These are phyloP conservation scores for Pheosia tremula DNA, from an alignment of 2,888 invertebrate genomes.

Conservation along the genomic window DNA sequence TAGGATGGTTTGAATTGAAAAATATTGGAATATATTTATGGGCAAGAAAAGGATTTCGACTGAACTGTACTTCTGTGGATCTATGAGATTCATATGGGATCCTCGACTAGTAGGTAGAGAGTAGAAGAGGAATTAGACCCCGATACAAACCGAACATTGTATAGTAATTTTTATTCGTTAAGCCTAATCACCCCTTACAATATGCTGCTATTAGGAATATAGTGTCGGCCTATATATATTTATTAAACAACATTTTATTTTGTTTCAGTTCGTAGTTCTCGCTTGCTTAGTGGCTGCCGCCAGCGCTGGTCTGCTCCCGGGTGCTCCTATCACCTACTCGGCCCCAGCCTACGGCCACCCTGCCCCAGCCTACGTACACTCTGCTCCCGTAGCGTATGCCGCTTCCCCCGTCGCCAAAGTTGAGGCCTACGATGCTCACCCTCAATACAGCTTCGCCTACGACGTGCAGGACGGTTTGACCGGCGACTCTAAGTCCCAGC, in stretches of 20 bases:
- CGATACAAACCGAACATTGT: too few relatives aligned
- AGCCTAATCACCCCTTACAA: too few relatives aligned
- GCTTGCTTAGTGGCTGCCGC: slow-evolving; percentile 38
- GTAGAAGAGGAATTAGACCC: too few relatives aligned
- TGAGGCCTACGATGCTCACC: slow-evolving; percentile 58
- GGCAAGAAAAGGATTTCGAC: too few relatives aligned
- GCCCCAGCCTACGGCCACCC: slow-evolving; percentile 23
- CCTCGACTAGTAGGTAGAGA: too few relatives aligned
- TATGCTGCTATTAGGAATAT: too few relatives aligned
- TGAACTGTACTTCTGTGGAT: too few relatives aligned
- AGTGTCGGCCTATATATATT: too few relatives aligned
- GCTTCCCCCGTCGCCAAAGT: slow-evolving; percentile 38
- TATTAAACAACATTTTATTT: not conserved
- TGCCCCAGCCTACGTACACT: slow-evolving; percentile 22
- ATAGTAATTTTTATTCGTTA: too few relatives aligned
- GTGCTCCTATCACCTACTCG: slow-evolving; percentile 42
- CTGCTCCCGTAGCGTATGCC: slow-evolving; percentile 34
- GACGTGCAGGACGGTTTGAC: slow-evolving; percentile 80
- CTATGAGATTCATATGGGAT: too few relatives aligned
- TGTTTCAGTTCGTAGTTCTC: slow-evolving; percentile 39
- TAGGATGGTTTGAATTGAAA: too few relatives aligned
- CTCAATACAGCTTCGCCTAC: slow-evolving; percentile 81
- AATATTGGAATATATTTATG: too few relatives aligned
- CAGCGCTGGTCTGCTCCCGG: slow-evolving; percentile 37
- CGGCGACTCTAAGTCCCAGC: slow-evolving; percentile 75